A percentile compares a stretch with the other conserved stretches of the same genome.
These are phyloP conservation scores for Eueides isabella DNA, from an alignment of 1,140 invertebrate genomes.

Conservation along the genomic window DNA sequence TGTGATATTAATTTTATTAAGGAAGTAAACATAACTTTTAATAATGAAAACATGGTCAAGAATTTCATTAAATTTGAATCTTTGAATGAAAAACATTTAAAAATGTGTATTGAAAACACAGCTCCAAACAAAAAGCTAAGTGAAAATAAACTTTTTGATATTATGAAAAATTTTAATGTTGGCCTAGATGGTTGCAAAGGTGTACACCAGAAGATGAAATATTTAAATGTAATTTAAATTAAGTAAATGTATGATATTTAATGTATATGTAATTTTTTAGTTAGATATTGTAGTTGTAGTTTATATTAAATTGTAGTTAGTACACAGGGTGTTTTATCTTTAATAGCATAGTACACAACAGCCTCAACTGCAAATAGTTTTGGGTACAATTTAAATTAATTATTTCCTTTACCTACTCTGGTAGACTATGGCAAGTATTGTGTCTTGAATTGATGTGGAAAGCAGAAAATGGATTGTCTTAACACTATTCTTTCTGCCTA, in stretches of 20 bases:
- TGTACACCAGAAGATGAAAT: slow-evolving; percentile 69
- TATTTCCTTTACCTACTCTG: too few relatives aligned
- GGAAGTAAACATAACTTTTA: slow-evolving; percentile 48
- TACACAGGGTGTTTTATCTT: not conserved
- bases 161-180: slow-evolving; percentile 69
- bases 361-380: too few relatives aligned
- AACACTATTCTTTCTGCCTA: too few relatives aligned
- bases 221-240: slow-evolving; percentile 54
- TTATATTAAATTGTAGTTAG: slow-evolving; percentile 26
- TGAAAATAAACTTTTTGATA: slow-evolving; percentile 47
- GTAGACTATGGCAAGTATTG: too few relatives aligned
- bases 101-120: slow-evolving; percentile 65
- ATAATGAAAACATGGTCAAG: slow-evolving; percentile 49
- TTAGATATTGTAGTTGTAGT: slow-evolving; percentile 38
- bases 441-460: too few relatives aligned
- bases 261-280: slow-evolving; percentile 21
- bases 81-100: slow-evolving; percentile 55
- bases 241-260: slow-evolving; percentile 48
- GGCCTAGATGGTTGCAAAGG: slow-evolving; percentile 74
- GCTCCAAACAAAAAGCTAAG: slow-evolving; percentile 44
- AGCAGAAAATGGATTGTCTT: too few relatives aligned
- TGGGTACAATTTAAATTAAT: too few relatives aligned
- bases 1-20: slow-evolving; percentile 52
- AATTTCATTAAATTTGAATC: slow-evolving; percentile 63
- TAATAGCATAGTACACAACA: not conserved